phyloP scores from a whole-genome alignment of 2,113 vertebrate genomes.

The Platysternon megacephalum region DNA sequence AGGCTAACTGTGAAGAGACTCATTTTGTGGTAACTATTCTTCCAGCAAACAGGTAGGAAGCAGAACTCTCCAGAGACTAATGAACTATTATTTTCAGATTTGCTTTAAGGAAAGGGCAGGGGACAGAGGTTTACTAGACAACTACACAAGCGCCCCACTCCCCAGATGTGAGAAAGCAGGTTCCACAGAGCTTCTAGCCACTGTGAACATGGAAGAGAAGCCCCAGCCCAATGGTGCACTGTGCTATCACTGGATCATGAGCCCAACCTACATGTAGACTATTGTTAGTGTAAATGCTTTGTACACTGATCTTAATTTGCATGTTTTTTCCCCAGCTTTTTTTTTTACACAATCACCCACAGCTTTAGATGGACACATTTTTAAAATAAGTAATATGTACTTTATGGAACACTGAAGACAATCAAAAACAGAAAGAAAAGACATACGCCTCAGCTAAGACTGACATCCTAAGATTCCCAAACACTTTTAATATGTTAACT shows the following conservation, averaged over 20 bases:
- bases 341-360: not conserved
- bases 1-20: not conserved
- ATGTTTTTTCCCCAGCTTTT: not conserved
- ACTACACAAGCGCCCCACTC: not conserved
- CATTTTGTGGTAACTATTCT: not conserved
- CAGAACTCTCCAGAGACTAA: not conserved
- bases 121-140: not conserved
- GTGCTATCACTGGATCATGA: not conserved
- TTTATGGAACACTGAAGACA: not conserved
- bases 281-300: not conserved
- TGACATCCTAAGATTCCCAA: not conserved
- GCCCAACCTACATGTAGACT: constrained; percentile 2
- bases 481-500: fast-evolving
- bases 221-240: not conserved
- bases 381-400: not conserved
- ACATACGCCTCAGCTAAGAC: no score
- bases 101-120: not conserved
- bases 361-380: fast-evolving
- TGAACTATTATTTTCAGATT: not conserved
- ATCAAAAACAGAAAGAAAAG: not conserved
- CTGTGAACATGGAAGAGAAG: fast-evolving
- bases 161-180: not conserved
- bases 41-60: fast-evolving
- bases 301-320: not conserved
- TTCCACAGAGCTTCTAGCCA: not conserved